Percentiles rank a stretch among this genome's conserved stretches.
phyloP scores from a whole-genome alignment of 2,888 invertebrate genomes.

The Diarsia mendica region DNA sequence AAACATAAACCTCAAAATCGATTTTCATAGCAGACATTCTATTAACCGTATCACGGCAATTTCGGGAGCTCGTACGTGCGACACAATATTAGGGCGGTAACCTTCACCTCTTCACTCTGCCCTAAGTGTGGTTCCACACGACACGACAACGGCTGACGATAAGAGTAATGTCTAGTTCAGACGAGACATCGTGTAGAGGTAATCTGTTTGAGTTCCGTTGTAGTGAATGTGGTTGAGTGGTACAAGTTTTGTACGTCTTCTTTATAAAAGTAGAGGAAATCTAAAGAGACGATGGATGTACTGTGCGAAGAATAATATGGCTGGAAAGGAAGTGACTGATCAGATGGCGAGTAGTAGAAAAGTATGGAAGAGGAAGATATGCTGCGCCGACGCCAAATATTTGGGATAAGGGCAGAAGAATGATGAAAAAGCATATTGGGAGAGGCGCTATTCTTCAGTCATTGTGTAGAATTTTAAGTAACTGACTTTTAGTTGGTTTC shows the following conservation, averaged over 20 bases:
- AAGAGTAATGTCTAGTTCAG: constrained; percentile 55
- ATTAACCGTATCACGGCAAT: constrained; percentile 58
- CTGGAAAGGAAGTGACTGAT: no score
- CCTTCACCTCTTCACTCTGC: constrained; percentile 39
- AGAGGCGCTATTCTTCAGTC: not conserved
- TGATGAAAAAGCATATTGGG: no score
- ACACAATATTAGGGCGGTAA: constrained; percentile 43
- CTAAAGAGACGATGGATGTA: no score
- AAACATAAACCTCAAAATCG: constrained; percentile 19
- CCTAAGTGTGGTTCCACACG: constrained; percentile 40
- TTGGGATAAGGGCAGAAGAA: no score
- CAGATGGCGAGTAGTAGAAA: no score
- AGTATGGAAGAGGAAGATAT: no score
- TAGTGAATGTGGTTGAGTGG: constrained; percentile 10
- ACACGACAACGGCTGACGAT: constrained; percentile 52
- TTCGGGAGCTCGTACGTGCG: constrained; percentile 40
- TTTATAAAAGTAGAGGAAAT: no score
- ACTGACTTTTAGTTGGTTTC: not conserved
- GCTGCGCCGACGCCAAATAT: no score
- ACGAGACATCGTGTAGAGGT: constrained; percentile 22
- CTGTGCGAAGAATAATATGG: no score
- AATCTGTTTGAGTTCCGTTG: constrained; percentile 48
- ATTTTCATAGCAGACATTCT: constrained; percentile 50
- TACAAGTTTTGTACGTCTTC: constrained; percentile 3
- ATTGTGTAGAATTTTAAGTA: not conserved